Evolutionary conservation across 2,888 invertebrate genomes (phyloP).

Genomic region (Ormyrus rosae): DNA sequence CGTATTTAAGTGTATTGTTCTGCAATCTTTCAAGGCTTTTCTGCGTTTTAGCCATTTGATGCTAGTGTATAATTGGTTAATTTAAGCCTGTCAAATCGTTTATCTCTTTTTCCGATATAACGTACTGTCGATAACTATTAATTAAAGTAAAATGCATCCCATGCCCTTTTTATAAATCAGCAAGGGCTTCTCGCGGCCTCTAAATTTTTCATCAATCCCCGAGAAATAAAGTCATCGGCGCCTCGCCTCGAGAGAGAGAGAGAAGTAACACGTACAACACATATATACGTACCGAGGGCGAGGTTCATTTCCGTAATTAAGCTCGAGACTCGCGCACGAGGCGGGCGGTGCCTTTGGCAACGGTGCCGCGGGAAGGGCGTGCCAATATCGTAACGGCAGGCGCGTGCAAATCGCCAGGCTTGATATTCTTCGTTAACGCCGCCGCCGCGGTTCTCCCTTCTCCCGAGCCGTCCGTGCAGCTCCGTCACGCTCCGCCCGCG

Average conservation of each 20-base stretch:
- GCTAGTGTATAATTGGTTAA: too few species aligned
- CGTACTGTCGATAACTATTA: too few species aligned
- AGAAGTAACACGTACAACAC: neutral
- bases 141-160: too few species aligned
- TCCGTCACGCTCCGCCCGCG: conserved; percentile 44
- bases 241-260: neutral
- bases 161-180: too few species aligned
- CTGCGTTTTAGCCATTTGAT: too few species aligned
- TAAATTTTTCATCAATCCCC: neutral
- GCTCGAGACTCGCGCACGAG: conserved; percentile 1
- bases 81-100: too few species aligned
- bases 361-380: conserved; percentile 22
- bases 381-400: conserved; percentile 1
- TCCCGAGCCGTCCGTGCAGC: neutral
- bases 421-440: neutral
- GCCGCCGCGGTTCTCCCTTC: neutral
- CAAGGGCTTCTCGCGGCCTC: too few species aligned
- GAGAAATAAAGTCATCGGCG: conserved; percentile 1
- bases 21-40: too few species aligned
- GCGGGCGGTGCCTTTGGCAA: conserved; percentile 28
- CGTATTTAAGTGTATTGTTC: too few species aligned
- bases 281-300: conserved; percentile 5
- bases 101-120: too few species aligned
- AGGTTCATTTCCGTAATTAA: conserved; percentile 35
- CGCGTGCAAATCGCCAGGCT: neutral